A percentile compares a stretch with the other conserved stretches of the same genome.
phyloP scores from a whole-genome alignment of 2,797 vertebrate species.

The Euthynnus affinis region DNA sequence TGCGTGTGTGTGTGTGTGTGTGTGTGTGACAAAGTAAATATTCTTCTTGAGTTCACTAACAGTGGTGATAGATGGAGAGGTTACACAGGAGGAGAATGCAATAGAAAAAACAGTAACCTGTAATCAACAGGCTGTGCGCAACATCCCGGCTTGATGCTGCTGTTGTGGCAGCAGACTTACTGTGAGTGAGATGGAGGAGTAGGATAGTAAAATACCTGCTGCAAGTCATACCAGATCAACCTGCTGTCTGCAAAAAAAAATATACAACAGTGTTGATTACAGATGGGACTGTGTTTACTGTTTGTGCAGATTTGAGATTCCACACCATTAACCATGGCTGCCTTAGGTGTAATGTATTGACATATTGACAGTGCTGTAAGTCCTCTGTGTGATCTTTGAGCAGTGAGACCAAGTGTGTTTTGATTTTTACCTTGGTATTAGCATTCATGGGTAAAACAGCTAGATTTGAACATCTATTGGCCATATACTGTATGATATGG shows the following conservation, averaged over 20 bases:
- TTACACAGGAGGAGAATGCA: slow-evolving; percentile 35
- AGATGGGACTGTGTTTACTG: slow-evolving; percentile 4
- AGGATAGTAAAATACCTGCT: slow-evolving; percentile 56
- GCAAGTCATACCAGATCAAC: slow-evolving; percentile 43
- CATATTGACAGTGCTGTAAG: not conserved
- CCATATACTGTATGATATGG: too few relatives aligned
- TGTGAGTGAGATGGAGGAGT: slow-evolving; percentile 43
- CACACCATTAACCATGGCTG: slow-evolving; percentile 7
- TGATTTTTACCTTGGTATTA: slow-evolving; percentile 2
- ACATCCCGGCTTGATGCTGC: slow-evolving; percentile 55
- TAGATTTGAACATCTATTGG: not conserved
- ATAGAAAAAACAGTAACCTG: slow-evolving; percentile 43
- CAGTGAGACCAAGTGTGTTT: slow-evolving; percentile 28
- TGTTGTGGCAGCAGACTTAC: slow-evolving; percentile 36
- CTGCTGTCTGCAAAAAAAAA: slow-evolving; percentile 35
- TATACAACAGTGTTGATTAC: not conserved
- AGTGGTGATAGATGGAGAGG: slow-evolving; percentile 35
- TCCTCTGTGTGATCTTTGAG: slow-evolving; percentile 16
- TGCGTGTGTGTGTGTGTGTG: slow-evolving; percentile 5
- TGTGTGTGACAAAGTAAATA: slow-evolving; percentile 32
- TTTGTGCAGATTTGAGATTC: slow-evolving; percentile 28
- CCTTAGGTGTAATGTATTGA: not conserved
- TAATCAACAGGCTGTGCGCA: slow-evolving; percentile 43
- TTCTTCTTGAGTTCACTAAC: slow-evolving; percentile 23
- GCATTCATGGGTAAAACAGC: not conserved